These are phyloP conservation scores for Hephaestus fuliginosus DNA, from an alignment of 2,797 vertebrate species.

Conservation along the genomic window DNA sequence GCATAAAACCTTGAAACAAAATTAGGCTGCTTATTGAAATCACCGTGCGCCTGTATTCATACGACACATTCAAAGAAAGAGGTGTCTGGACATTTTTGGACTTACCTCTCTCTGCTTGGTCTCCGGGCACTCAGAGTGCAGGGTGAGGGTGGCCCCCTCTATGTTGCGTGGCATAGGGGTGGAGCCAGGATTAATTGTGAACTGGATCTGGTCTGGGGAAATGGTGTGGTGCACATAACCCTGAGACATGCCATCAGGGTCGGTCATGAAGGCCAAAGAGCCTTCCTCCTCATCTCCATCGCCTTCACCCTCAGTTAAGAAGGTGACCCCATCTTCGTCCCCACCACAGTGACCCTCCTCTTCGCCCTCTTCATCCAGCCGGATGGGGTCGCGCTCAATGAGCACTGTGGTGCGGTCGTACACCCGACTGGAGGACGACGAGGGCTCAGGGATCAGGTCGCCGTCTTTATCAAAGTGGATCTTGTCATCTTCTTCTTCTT, in stretches of 20 bases:
- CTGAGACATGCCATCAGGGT: conserved; percentile 96
- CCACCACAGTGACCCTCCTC: conserved; percentile 92
- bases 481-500: conserved; percentile 89
- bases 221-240: conserved; percentile 99
- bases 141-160: conserved; percentile 96
- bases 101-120: conserved; percentile 97
- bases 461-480: conserved; percentile 89
- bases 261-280: conserved; percentile 91
- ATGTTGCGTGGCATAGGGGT: conserved; percentile 99
- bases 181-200: conserved; percentile 99
- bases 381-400: conserved; percentile 96
- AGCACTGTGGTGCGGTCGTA: conserved; percentile 98
- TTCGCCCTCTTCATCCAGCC: conserved; percentile 93
- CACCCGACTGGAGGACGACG: conserved; percentile 90
- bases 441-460: conserved; percentile 88
- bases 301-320: conserved; percentile 91
- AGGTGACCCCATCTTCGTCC: conserved; percentile 88
- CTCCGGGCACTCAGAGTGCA: conserved; percentile 98
- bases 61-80: neutral
- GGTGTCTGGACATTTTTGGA: neutral
- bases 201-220: conserved; percentile 97
- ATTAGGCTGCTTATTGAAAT: neutral
- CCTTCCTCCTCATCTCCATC: conserved; percentile 94
- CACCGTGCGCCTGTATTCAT: neutral
- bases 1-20: neutral